Evolutionary conservation across 2,113 vertebrate genomes (phyloP).

Genomic region (Arizona elegans): DNA sequence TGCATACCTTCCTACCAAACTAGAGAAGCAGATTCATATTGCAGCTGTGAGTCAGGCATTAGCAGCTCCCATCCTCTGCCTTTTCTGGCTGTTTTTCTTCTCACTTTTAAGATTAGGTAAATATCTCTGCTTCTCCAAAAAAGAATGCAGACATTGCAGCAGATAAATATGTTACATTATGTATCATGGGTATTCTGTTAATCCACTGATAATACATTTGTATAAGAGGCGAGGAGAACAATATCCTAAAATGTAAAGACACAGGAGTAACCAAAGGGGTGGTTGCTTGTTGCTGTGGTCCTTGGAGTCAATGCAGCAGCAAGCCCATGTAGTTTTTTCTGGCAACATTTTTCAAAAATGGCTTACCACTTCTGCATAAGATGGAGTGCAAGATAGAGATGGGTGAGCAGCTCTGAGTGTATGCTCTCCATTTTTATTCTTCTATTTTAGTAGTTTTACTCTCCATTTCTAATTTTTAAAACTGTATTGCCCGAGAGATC

Average conservation of each 20-base stretch:
- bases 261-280: background rate
- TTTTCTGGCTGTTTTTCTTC: slow-evolving; percentile 95
- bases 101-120: slow-evolving; percentile 87
- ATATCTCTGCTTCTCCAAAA: background rate
- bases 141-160: background rate
- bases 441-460: background rate
- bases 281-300: background rate
- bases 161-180: background rate
- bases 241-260: background rate
- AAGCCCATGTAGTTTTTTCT: background rate
- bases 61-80: slow-evolving; percentile 90
- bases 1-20: slow-evolving; percentile 83
- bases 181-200: background rate
- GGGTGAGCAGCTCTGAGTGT: background rate
- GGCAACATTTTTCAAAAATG: background rate
- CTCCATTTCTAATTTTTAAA: background rate
- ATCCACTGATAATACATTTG: background rate
- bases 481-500: background rate
- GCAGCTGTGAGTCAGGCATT: slow-evolving; percentile 90
- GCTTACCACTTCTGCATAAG: background rate
- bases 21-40: slow-evolving; percentile 86
- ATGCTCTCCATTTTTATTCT: background rate
- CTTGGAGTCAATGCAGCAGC: background rate
- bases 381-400: background rate
- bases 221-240: background rate